Evolutionary conservation across 2,113 vertebrate genomes (phyloP).

Genomic region (Mesitornis unicolor): DNA sequence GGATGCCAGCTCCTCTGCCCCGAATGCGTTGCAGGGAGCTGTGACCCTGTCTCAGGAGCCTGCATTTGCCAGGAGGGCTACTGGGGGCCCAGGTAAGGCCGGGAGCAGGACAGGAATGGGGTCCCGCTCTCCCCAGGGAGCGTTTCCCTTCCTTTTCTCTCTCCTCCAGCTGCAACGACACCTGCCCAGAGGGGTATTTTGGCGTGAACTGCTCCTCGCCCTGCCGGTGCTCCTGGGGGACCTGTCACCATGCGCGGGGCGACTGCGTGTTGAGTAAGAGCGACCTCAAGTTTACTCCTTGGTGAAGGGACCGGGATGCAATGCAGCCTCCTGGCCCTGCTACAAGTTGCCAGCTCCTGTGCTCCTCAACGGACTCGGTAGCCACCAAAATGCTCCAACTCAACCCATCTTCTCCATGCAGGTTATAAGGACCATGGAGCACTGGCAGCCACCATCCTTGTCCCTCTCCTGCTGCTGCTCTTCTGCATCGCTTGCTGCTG

Average conservation of each 20-base stretch:
- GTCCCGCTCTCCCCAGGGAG: fast-evolving
- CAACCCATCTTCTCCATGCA: background rate
- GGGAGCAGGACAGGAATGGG: background rate
- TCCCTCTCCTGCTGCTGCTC: conserved; percentile 78
- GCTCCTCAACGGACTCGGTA: fast-evolving
- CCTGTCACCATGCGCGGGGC: conserved; percentile 79
- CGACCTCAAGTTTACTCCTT: background rate
- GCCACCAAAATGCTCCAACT: background rate
- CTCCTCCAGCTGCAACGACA: conserved; percentile 86
- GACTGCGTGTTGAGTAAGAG: conserved; percentile 82
- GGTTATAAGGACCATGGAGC: conserved; percentile 49
- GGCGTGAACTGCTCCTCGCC: conserved; percentile 85
- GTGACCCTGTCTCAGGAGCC: conserved; percentile 85
- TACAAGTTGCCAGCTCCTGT: background rate
- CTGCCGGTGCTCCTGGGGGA: conserved; percentile 78
- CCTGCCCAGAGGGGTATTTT: conserved; percentile 79
- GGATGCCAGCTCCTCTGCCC: conserved; percentile 80
- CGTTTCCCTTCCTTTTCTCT: background rate
- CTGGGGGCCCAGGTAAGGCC: conserved; percentile 84
- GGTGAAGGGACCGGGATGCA: fast-evolving
- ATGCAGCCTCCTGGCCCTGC: background rate
- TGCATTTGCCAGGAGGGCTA: conserved; percentile 87
- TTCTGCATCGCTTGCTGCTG: conserved; percentile 79
- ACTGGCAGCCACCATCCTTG: conserved; percentile 77
- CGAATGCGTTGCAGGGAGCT: conserved; percentile 79